Percentiles rank a stretch among this genome's conserved stretches.
phyloP scores from a whole-genome alignment of 1,140 invertebrate genomes.

The Drosophila funebris region DNA sequence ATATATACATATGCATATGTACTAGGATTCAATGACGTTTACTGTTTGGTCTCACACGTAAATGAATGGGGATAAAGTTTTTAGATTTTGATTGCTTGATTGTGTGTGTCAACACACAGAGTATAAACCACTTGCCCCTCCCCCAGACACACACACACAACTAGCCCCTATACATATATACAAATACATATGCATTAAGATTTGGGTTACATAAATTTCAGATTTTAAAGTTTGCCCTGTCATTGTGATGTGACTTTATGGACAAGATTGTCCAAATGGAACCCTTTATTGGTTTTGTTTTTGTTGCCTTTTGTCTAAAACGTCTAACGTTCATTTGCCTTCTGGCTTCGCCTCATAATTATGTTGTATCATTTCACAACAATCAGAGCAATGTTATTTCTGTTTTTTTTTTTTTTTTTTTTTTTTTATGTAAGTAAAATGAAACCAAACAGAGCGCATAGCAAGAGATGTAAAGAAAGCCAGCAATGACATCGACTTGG shows the following conservation, averaged over 20 bases:
- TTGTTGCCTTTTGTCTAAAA: constrained; percentile 22
- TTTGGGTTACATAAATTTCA: constrained; percentile 41
- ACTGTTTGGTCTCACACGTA: constrained; percentile 53
- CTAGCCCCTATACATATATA: background rate
- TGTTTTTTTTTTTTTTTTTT: background rate
- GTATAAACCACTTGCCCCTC: background rate
- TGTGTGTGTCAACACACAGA: constrained; percentile 69
- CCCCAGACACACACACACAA: background rate
- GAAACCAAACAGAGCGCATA: constrained; percentile 67
- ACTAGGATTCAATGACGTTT: constrained; percentile 37
- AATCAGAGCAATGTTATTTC: constrained; percentile 52
- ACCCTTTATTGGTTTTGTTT: constrained; percentile 20
- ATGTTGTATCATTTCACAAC: constrained; percentile 69
- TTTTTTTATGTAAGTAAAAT: constrained; percentile 56
- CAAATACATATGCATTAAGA: background rate
- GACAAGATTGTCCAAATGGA: constrained; percentile 14
- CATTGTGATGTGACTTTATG: constrained; percentile 9
- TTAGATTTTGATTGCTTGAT: constrained; percentile 81
- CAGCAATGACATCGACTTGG: constrained; percentile 9
- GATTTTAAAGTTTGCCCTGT: constrained; percentile 12
- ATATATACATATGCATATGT: constrained; percentile 16
- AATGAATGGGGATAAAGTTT: constrained; percentile 71
- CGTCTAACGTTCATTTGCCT: constrained; percentile 40
- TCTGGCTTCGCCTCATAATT: constrained; percentile 48
- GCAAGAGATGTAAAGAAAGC: constrained; percentile 15